A percentile compares a stretch with the other conserved stretches of the same genome.
Conservation (phyloP, 1,140 invertebrate genomes). For the Ceratoteleas bidentatus region DNA sequence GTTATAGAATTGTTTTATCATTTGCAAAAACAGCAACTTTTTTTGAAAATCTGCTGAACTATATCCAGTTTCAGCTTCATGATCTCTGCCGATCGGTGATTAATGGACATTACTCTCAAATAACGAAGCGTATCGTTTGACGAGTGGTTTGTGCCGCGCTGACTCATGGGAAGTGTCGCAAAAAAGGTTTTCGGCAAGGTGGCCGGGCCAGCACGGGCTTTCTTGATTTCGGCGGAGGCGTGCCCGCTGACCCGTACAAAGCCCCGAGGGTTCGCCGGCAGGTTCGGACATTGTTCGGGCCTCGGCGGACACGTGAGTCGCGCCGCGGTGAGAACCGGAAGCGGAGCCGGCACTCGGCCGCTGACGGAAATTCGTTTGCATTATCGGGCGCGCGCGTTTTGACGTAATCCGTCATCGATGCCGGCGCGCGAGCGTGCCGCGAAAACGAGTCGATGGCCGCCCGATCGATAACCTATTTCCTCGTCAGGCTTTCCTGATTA, state of each 20-base stretch:
- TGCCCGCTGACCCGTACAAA: conserved; percentile 49
- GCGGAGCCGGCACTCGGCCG: conserved; percentile 11
- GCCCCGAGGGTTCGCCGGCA: neutral
- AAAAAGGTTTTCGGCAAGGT: conserved; percentile 22
- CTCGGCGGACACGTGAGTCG: conserved; percentile 52
- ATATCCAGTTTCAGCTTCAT: too few relatives aligned
- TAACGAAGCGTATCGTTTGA: conserved; percentile 1
- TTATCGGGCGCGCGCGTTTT: conserved; percentile 59
- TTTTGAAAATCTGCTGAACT: too few relatives aligned
- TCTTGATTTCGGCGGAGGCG: conserved; percentile 35
- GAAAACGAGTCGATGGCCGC: conserved; percentile 70
- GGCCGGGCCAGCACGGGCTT: conserved; percentile 21
- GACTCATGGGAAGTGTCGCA: conserved; percentile 24
- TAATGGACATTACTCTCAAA: conserved; percentile 20
- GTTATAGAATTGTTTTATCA: too few relatives aligned
- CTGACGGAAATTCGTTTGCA: conserved; percentile 64
- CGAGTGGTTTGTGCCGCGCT: neutral
- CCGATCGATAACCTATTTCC: conserved; percentile 79
- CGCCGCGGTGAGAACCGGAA: conserved; percentile 58
- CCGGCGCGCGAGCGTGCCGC: conserved; percentile 58
- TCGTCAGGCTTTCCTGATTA: conserved; percentile 75
- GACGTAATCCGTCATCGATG: conserved; percentile 65
- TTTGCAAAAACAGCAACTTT: too few relatives aligned
- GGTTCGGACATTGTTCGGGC: conserved; percentile 26
- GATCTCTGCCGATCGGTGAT: too few relatives aligned